Conservation (phyloP, 1,140 invertebrate species). For the Zaprionus inermis region DNA sequence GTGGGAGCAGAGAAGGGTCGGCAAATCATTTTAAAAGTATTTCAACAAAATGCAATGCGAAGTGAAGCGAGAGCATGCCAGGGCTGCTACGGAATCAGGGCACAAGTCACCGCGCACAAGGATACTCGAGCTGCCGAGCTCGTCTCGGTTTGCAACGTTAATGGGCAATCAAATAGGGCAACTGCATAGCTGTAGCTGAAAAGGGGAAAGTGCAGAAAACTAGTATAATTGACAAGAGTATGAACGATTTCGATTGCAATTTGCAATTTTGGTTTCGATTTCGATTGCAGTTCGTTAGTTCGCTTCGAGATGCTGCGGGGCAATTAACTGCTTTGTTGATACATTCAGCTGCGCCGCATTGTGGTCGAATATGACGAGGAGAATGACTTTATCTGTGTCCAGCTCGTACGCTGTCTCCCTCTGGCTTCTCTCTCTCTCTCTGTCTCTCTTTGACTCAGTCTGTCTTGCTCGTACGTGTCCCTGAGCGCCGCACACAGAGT, state of each 20-base stretch:
- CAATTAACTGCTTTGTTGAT: constrained; percentile 5
- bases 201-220: neutral
- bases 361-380: neutral
- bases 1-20: neutral
- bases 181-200: constrained; percentile 14
- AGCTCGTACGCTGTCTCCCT: neutral
- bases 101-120: constrained; percentile 19
- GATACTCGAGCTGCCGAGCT: constrained; percentile 13
- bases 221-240: neutral
- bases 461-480: constrained; percentile 37
- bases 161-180: constrained; percentile 22
- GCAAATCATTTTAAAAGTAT: constrained; percentile 75
- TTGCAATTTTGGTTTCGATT: neutral
- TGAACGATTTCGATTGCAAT: neutral
- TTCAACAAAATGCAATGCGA: constrained; percentile 64
- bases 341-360: constrained; percentile 14
- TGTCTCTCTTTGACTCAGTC: no score
- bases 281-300: constrained; percentile 7
- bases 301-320: neutral
- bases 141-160: neutral
- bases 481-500: constrained; percentile 33
- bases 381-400: constrained; percentile 18
- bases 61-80: constrained; percentile 39
- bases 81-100: constrained; percentile 9
- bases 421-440: neutral